Percentiles rank a stretch among this genome's conserved stretches.
These are phyloP conservation scores for Thinocorus orbignyianus DNA, from an alignment of 2,113 vertebrate species.

Conservation along the genomic window DNA sequence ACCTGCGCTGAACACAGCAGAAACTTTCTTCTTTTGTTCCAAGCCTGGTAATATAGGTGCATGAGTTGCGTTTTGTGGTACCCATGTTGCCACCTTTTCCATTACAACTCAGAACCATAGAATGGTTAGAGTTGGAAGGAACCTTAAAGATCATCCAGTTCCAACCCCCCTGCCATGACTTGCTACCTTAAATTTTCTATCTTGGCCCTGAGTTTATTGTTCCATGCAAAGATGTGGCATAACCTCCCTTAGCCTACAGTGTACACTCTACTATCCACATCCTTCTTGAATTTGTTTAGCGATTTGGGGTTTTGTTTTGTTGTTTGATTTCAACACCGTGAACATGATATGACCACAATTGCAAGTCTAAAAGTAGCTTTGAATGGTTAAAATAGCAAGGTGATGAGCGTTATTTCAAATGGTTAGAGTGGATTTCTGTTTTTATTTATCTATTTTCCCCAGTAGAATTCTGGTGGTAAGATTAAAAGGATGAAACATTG, in stretches of 20 bases:
- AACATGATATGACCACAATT: not conserved
- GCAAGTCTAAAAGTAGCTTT: not conserved
- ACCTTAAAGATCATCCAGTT: no score
- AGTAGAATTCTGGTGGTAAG: not conserved
- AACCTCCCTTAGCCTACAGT: not conserved
- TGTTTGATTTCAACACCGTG: not conserved
- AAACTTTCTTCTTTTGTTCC: not conserved
- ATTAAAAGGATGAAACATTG: constrained; percentile 4
- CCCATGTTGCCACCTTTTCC: not conserved
- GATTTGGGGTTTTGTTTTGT: not conserved
- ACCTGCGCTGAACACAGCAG: not conserved
- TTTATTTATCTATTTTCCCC: not conserved
- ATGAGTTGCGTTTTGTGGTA: not conserved
- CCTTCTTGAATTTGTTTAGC: not conserved
- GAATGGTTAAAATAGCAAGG: not conserved
- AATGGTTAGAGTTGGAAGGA: no score
- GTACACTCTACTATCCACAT: not conserved
- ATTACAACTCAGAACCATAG: not conserved
- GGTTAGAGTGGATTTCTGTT: not conserved
- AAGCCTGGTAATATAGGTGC: accelerated
- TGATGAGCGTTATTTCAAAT: not conserved
- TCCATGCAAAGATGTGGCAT: not conserved
- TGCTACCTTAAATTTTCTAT: not conserved
- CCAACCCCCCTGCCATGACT: no score
- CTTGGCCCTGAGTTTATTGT: not conserved